Evolutionary conservation across 2,888 invertebrate genomes (phyloP), one percentile per base, ranked within the genome.

Genomic region (Schizaphis graminum): DNA sequence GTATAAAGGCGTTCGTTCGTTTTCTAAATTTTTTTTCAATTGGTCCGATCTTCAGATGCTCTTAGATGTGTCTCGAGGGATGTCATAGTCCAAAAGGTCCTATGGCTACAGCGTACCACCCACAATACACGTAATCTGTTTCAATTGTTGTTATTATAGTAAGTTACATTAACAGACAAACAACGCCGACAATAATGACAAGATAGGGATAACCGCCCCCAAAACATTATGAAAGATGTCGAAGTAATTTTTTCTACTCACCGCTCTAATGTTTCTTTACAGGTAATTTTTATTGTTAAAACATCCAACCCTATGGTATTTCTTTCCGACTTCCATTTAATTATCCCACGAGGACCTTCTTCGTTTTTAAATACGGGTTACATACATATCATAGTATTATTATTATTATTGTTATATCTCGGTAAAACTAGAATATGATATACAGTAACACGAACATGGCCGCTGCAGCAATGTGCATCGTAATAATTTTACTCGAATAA

Each of bases 181-280:
- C 89, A 91, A 87, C 90, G 94, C 94, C 94, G 94, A 94, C 94
- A 41, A 61, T 94, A 94, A 94, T 94, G 89, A 94, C 94, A 91
- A 90, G 94, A 85, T 47, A 77, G 89, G 93, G 91, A 90, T 91
- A 94, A 94, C 94, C 93, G 91, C 86, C 94, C 84, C 61, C 47
- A 67, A 94, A 61, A 85, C 56, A 57, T 47, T 53, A 91, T 86
- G 94, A 86, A 91, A 28, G 93, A 85, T 61, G 93, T 41, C 35
- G 57, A 41, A 61, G 85, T 67, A 53, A 89, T 77, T 92, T 89
- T 89, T n/a, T 41, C 77, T 89, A 35, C 77, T 77, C 77, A 2
- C 77, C 86, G 56, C 86, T 86, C 57, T 53, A 35, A 53, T 53
- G 88, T 89, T 86, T 94, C 41, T 53, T 89, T 61, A 21, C 24